Evolutionary conservation across 2,113 vertebrate species (phyloP), one percentile per base, ranked within the genome.

Genomic region (Marmota monax): DNA sequence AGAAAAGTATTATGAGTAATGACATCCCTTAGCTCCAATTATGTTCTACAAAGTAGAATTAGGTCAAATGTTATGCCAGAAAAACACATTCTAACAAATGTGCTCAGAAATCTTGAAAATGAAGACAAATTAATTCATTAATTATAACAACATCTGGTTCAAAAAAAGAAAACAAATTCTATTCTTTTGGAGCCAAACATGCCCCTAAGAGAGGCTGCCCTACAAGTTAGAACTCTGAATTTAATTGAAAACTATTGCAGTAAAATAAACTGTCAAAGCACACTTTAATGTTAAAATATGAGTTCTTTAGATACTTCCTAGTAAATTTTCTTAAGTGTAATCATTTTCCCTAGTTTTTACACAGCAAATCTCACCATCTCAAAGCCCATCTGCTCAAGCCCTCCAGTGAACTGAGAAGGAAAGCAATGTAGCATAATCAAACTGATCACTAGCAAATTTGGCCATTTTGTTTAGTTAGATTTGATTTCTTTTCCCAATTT

Each of bases 21-120:
- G 53, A 80, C 48, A 92, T 83, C n/a, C 42, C 45, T 79, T 83
- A 91, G 39, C 29, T 83, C 63, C 58, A 96, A 37, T 86, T 95
- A 93, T 79, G 39, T 93, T 93, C 53, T 92, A 25, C 29, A 93
- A 85, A 92, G 77, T 69, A 93, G 56, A 93, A 93, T 91, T 86
- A 92, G 45, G 69, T 92, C 79, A 92, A 51, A 86, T 74, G 77
- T 67, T 90, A 95, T n/a, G 14, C 25, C 20, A 58, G 17, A 78
- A 78, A 95, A 14, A 84, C 83, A 78, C 14, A 67, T 7, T 88
- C 13, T 82, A 93, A 92, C 12, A 91, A 88, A 80, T 83, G 13
- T 70, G 53, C 3, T 69, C 69, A 74, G 63, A 92, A 78, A 88
- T 93, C 61, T 93, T 95, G 13, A 95, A 96, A 97, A 90, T 84